phyloP scores from a whole-genome alignment of 2,888 invertebrate genomes.

The Parnassius apollo region DNA sequence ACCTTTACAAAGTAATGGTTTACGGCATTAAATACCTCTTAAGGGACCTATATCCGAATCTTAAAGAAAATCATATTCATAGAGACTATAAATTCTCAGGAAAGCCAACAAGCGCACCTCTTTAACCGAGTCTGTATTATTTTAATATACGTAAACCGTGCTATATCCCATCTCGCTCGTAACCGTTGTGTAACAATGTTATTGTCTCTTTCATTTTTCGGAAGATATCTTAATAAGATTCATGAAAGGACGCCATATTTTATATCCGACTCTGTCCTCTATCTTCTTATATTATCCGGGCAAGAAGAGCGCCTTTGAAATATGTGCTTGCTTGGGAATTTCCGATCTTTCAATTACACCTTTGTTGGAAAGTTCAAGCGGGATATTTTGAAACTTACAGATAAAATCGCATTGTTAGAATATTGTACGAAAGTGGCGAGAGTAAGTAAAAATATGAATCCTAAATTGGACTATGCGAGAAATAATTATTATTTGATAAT shows the following conservation, averaged over 20 bases:
- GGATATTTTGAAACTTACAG: conserved; percentile 51
- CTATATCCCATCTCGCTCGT: conserved; percentile 43
- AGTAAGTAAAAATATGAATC: conserved; percentile 8
- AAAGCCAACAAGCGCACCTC: conserved; percentile 63
- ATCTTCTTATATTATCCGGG: conserved; percentile 81
- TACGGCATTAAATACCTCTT: conserved; percentile 62
- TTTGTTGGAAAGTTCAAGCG: conserved; percentile 58
- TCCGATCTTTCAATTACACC: conserved; percentile 80
- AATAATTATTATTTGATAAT: too few species aligned
- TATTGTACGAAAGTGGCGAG: neutral
- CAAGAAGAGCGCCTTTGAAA: conserved; percentile 73
- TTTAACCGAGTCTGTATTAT: conserved; percentile 77
- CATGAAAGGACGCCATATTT: conserved; percentile 92
- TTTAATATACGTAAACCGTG: conserved; percentile 78
- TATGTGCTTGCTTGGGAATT: conserved; percentile 79
- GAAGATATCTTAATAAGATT: conserved; percentile 91
- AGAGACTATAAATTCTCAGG: conserved; percentile 71
- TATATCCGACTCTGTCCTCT: conserved; percentile 85
- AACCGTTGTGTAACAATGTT: conserved; percentile 37
- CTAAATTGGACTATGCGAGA: neutral
- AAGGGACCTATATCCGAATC: conserved; percentile 65
- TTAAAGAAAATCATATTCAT: conserved; percentile 80
- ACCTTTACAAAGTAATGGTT: neutral
- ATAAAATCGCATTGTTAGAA: conserved; percentile 34
- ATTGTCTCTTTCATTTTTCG: conserved; percentile 75